A percentile compares a stretch with the other conserved stretches of the same genome.
phyloP scores from a whole-genome alignment of 2,797 vertebrate species.

The Chiropotes sagulatus region DNA sequence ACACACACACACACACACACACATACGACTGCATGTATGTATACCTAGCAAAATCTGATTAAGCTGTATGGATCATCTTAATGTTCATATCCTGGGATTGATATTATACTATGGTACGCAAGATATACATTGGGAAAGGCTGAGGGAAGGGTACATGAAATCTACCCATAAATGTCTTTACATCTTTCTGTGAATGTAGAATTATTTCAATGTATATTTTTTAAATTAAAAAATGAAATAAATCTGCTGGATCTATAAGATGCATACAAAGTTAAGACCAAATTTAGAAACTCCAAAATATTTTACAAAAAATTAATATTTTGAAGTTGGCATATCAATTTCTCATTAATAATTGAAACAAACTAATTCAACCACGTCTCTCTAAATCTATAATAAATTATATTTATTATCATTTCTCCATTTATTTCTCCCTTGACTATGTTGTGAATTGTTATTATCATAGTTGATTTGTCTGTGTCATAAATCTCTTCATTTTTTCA shows the following conservation, averaged over 20 bases:
- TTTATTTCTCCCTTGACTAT: slow-evolving; percentile 20
- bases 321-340: background rate
- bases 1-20: background rate
- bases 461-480: background rate
- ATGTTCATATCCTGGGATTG: background rate
- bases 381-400: slow-evolving; percentile 33
- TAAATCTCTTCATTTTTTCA: slow-evolving; percentile 25
- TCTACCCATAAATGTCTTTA: background rate
- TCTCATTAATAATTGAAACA: slow-evolving; percentile 56
- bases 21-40: background rate
- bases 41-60: background rate
- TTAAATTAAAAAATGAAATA: background rate
- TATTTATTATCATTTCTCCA: background rate
- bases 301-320: background rate
- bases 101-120: background rate
- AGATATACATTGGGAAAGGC: background rate
- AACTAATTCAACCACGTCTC: slow-evolving; percentile 32
- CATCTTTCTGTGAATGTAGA: background rate
- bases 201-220: background rate
- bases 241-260: background rate
- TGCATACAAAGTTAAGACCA: background rate
- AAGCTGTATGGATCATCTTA: background rate
- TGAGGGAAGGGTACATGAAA: background rate
- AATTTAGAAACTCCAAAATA: background rate
- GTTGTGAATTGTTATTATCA: background rate